Base-by-base conservation (phyloP, 2,113 vertebrate genomes). In the Sebastes schlegelii region DNA sequence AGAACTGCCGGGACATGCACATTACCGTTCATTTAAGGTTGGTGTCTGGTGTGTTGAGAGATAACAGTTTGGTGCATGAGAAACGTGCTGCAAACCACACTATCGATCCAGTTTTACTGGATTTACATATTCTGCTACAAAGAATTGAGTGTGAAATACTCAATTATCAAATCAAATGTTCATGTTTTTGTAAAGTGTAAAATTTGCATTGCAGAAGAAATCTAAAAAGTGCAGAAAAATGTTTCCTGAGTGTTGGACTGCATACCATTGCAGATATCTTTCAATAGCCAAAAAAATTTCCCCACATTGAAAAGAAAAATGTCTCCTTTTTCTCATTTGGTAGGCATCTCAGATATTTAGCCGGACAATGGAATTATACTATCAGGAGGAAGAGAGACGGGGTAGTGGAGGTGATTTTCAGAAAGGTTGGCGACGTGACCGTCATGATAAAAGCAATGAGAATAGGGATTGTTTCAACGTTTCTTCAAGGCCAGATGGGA, bases 401-500 rank as follows among this genome's bases (percentile, higher is more conserved):
- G 4, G 43, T 60, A 19, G n/a, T 66, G 48, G 51, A 49, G 48
- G 48, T 34, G 34, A n/a, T 19, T 40, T 69, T 68, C 11, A 68
- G n/a, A 13, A 54, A 14, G 40, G 4, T 13, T 3, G 5, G 42
- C 55, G 16, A 48, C 13, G 6, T 73, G 57, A 43, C 46, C 2
- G 12, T 42, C n/a, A n/a, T 5, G 6, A 40, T 74, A 19, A 60
- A 57, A 51, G 4, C 6, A 49, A 40, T 21, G 21, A 40, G 63
- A 48, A 43, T 9, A 60, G 52, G 23, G 12, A 21, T 1, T 13
- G 43, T 11, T 34, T 58, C 19, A 40, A 4, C 3, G 40, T 63
- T 58, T 62, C 4, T 21, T 52, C 34, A 54, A 54, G 71, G 74
- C 54, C 85, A 86, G 81, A 83, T 73, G 77, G 74, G 26, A 42